These are phyloP conservation scores for Psittacara wagleri DNA, from an alignment of 2,113 vertebrate species.

Conservation along the genomic window DNA sequence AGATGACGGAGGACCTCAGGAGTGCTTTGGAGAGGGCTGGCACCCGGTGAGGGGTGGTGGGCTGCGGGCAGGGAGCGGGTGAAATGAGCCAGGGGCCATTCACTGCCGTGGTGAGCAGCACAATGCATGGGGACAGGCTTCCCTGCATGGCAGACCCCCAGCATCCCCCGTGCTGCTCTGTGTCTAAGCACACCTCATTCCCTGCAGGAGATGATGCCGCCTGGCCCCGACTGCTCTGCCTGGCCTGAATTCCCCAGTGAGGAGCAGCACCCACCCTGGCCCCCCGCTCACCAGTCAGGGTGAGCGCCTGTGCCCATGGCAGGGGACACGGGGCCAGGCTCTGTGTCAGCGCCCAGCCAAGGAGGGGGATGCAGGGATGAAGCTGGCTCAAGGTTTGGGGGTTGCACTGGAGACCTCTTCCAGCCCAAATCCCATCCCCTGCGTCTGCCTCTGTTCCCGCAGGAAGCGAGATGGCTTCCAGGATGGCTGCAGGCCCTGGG, in stretches of 20 bases:
- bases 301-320: not conserved
- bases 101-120: not conserved
- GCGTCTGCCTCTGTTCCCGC: not conserved
- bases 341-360: not conserved
- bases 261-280: not conserved
- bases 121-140: not conserved
- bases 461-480: accelerated
- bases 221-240: accelerated
- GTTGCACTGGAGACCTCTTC: accelerated
- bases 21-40: not conserved
- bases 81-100: not conserved
- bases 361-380: accelerated
- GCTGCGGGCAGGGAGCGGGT: accelerated
- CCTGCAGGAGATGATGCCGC: accelerated
- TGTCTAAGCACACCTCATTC: accelerated
- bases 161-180: not conserved
- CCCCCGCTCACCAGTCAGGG: accelerated
- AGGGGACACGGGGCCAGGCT: accelerated
- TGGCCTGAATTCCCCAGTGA: accelerated
- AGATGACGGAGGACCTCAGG: not conserved
- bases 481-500: accelerated
- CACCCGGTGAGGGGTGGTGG: not conserved
- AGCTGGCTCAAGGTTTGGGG: no score
- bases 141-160: accelerated
- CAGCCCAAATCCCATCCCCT: not conserved